These are phyloP conservation scores for Hartigia nigra DNA, from an alignment of 2,888 invertebrate species.

Conservation along the genomic window DNA sequence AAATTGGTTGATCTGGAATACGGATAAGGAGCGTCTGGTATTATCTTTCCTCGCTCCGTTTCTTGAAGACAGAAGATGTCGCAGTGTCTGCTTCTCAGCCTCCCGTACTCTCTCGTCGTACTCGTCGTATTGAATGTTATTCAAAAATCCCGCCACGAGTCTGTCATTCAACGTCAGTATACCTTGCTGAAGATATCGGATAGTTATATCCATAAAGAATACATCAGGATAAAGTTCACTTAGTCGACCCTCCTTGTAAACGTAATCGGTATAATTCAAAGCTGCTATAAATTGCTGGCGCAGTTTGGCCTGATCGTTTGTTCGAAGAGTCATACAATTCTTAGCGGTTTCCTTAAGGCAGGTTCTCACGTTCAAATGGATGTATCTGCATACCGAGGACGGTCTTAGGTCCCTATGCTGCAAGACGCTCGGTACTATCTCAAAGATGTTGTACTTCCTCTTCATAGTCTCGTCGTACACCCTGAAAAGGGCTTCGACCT, in stretches of 20 bases:
- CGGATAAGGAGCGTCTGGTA: not conserved
- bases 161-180: slow-evolving; percentile 25
- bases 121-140: slow-evolving; percentile 34
- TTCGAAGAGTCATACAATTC: slow-evolving; percentile 25
- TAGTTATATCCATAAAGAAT: slow-evolving; percentile 27
- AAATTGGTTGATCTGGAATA: not conserved
- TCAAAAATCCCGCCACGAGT: slow-evolving; percentile 37
- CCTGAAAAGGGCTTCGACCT: slow-evolving; percentile 37
- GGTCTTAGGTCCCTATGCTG: slow-evolving; percentile 31
- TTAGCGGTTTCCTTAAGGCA: slow-evolving; percentile 33
- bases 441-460: slow-evolving; percentile 40
- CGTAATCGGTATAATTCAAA: slow-evolving; percentile 13
- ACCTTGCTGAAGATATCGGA: slow-evolving; percentile 25
- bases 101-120: slow-evolving; percentile 36
- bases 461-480: slow-evolving; percentile 39
- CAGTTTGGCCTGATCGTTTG: slow-evolving; percentile 13
- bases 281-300: not conserved
- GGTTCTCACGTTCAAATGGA: slow-evolving; percentile 26
- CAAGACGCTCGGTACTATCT: slow-evolving; percentile 37
- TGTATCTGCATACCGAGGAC: slow-evolving; percentile 34
- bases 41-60: no score
- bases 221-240: slow-evolving; percentile 26
- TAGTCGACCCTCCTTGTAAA: slow-evolving; percentile 24
- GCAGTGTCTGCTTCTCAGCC: slow-evolving; percentile 32
- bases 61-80: not conserved